These are phyloP conservation scores for Tetrax tetrax DNA, from an alignment of 2,113 vertebrate species.

Conservation along the genomic window DNA sequence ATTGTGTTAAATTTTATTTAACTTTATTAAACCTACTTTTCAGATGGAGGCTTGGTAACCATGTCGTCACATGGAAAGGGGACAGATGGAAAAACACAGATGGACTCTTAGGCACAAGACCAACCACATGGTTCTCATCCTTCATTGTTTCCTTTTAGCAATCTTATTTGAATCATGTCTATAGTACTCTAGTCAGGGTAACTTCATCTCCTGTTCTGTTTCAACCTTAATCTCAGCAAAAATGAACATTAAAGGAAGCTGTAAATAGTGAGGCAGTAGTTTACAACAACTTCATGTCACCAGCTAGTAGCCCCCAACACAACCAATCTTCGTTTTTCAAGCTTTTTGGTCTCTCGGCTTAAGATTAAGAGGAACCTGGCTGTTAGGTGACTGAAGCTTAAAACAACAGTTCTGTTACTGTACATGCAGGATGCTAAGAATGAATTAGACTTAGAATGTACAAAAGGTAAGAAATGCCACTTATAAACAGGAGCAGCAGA, in stretches of 20 bases:
- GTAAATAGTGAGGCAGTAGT: not conserved
- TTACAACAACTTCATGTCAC: not conserved
- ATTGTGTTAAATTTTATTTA: not conserved
- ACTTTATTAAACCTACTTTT: not conserved
- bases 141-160: not conserved
- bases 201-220: not conserved
- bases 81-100: not conserved
- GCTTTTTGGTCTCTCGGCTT: not conserved
- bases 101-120: not conserved
- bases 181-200: not conserved
- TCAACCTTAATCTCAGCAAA: not conserved
- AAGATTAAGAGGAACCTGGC: not conserved
- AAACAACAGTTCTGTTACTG: not conserved
- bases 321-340: not conserved
- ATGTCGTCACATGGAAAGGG: not conserved
- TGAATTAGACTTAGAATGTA: not conserved
- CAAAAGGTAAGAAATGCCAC: not conserved
- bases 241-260: not conserved
- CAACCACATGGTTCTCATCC: not conserved
- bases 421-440: not conserved
- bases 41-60: not conserved
- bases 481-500: not conserved
- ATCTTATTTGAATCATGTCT: not conserved
- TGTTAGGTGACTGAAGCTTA: not conserved
- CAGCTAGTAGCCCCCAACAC: not conserved